Percentiles rank a stretch among this genome's conserved stretches.
Conservation (phyloP, 2,113 vertebrate genomes). For the Amia ocellicauda region DNA sequence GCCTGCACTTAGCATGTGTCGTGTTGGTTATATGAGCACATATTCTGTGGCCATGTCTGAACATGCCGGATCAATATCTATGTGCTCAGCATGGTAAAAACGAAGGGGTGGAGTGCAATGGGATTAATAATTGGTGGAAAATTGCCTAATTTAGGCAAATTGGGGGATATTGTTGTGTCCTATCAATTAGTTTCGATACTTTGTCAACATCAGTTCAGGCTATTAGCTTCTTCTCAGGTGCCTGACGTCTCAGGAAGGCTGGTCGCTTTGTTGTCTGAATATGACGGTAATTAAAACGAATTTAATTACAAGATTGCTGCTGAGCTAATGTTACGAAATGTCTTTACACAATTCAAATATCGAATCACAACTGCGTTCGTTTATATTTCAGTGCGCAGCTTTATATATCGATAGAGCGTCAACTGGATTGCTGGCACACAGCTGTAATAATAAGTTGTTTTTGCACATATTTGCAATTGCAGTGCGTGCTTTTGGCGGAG, state of each 20-base stretch:
- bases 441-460: too few species aligned
- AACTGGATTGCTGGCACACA: too few species aligned
- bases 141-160: conserved; percentile 12
- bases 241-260: neutral
- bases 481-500: too few species aligned
- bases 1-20: too few species aligned
- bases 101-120: neutral
- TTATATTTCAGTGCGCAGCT: neutral
- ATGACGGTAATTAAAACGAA: conserved; percentile 5
- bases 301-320: neutral
- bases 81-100: too few species aligned
- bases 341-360: neutral
- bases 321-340: neutral
- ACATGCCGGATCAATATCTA: too few species aligned
- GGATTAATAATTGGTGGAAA: conserved; percentile 3
- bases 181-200: conserved; percentile 16
- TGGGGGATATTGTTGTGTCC: conserved; percentile 12
- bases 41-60: too few species aligned
- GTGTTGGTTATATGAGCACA: too few species aligned
- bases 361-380: neutral
- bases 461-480: too few species aligned
- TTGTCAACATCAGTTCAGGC: neutral
- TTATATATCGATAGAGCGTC: too few species aligned
- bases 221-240: neutral
- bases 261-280: neutral